Evolutionary conservation across 2,797 vertebrate species (phyloP).

Genomic region (Acanthurus leucopareius): DNA sequence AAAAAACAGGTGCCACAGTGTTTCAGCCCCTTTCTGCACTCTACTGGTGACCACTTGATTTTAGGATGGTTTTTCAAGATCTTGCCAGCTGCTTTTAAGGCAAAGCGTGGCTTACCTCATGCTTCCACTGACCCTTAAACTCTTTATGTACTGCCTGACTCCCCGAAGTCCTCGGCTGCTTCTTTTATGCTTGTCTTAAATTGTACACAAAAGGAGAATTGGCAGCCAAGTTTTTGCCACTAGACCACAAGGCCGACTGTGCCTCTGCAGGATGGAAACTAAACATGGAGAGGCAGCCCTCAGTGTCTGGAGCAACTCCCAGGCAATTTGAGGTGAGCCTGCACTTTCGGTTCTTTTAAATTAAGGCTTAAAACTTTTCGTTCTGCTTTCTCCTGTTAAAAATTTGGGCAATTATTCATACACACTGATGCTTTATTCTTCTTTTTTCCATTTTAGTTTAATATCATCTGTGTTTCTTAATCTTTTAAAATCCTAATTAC

Average conservation of each 20-base stretch:
- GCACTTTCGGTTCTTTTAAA: not conserved
- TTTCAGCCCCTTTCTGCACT: not conserved
- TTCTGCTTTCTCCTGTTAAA: too few relatives aligned
- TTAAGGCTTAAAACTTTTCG: not conserved
- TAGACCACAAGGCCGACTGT: not conserved
- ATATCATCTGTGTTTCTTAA: too few relatives aligned
- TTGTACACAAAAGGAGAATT: not conserved
- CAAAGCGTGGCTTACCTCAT: not conserved
- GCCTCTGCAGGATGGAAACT: not conserved
- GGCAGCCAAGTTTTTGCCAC: not conserved
- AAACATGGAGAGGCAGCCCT: not conserved
- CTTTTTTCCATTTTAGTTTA: too few relatives aligned
- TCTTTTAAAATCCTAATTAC: too few relatives aligned
- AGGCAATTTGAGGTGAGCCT: not conserved
- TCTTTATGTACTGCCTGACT: slow-evolving; percentile 6
- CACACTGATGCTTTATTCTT: too few relatives aligned
- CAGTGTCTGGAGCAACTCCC: too few relatives aligned
- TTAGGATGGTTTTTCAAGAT: not conserved
- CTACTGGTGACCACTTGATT: slow-evolving; percentile 6
- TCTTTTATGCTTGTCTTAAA: not conserved
- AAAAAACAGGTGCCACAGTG: not conserved
- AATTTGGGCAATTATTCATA: too few relatives aligned
- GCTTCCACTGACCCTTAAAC: slow-evolving; percentile 32
- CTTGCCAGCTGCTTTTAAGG: not conserved
- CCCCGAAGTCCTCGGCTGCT: not conserved